phyloP scores from a whole-genome alignment of 2,797 vertebrate genomes.

The Cynopterus sphinx region DNA sequence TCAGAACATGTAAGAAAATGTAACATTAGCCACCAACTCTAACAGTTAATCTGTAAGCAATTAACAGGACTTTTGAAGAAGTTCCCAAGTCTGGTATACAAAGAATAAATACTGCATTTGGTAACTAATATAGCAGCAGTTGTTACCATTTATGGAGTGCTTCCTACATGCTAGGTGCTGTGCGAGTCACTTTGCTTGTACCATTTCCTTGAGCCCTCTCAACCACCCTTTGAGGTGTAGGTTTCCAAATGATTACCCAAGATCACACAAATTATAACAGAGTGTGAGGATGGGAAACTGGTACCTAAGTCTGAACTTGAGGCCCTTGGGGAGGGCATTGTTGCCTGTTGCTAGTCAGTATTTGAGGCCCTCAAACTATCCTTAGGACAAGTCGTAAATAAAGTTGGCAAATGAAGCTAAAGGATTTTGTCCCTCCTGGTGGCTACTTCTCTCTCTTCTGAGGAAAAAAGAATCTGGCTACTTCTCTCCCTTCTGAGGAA shows the following conservation, averaged over 20 bases:
- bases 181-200: not conserved
- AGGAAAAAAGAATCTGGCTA: not conserved
- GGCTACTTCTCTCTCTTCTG: not conserved
- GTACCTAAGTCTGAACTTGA: not conserved
- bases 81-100: not conserved
- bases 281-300: not conserved
- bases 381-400: not conserved
- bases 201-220: not conserved
- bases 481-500: not conserved
- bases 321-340: not conserved
- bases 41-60: not conserved
- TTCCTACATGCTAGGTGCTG: not conserved
- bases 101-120: not conserved
- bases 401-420: not conserved
- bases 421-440: not conserved
- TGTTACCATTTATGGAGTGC: not conserved
- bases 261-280: not conserved
- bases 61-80: not conserved
- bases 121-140: not conserved
- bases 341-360: not conserved
- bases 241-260: not conserved
- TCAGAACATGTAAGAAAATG: not conserved
- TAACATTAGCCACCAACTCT: not conserved
- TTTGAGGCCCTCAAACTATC: not conserved
- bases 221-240: not conserved